phyloP scores from a whole-genome alignment of 1,140 invertebrate species.

The Steinernema feltiae region DNA sequence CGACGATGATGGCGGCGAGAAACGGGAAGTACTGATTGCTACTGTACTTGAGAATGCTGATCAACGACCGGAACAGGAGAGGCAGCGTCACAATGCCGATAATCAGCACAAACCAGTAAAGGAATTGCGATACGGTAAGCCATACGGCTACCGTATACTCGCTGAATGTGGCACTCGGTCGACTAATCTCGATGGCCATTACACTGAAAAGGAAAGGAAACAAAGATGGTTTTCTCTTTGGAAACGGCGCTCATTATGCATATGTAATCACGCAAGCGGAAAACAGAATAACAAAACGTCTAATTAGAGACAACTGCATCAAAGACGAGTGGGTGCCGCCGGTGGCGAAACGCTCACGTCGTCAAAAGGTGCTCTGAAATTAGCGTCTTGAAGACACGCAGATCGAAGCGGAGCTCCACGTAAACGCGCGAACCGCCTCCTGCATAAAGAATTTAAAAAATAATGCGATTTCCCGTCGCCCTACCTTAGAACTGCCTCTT shows the following conservation, averaged over 20 bases:
- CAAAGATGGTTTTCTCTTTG: too few species aligned
- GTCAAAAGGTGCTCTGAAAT: neutral
- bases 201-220: neutral
- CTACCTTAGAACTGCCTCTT: neutral
- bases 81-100: neutral
- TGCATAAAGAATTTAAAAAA: neutral
- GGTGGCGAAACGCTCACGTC: too few species aligned
- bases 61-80: neutral
- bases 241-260: too few species aligned
- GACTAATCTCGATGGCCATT: neutral
- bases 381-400: neutral
- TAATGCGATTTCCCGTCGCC: neutral
- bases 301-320: too few species aligned
- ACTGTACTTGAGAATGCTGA: slow-evolving; percentile 2
- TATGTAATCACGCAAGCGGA: too few species aligned
- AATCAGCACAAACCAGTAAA: neutral
- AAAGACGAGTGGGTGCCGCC: too few species aligned
- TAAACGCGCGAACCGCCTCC: neutral
- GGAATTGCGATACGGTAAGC: neutral
- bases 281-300: neutral
- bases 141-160: neutral
- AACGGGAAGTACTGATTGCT: neutral
- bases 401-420: neutral
- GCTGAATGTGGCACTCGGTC: neutral
- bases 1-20: neutral